Percentiles rank a stretch among this genome's conserved stretches.
Evolutionary conservation across 2,113 vertebrate genomes (phyloP).

Genomic region (Tragelaphus buxtoni): DNA sequence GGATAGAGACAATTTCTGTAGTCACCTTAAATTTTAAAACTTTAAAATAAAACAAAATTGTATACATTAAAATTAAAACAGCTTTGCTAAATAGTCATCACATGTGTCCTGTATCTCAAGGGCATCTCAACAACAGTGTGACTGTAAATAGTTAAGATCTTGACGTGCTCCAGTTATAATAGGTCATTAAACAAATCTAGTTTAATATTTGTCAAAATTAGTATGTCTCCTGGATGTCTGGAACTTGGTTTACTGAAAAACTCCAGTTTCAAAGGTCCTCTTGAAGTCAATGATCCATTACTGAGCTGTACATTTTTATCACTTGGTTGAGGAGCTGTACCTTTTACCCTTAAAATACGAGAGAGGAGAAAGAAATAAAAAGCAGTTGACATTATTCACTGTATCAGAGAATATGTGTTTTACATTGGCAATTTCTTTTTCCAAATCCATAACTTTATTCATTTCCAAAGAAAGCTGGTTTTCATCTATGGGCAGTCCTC

Average conservation of each 20-base stretch:
- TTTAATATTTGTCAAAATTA: not conserved
- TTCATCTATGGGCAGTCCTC: slow-evolving; percentile 78
- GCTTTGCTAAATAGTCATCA: not conserved
- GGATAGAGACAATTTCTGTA: not conserved
- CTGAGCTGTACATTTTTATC: not conserved
- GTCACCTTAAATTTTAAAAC: not conserved
- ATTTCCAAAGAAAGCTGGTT: slow-evolving; percentile 82
- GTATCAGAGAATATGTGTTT: slow-evolving; percentile 69
- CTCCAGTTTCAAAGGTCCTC: slow-evolving; percentile 29
- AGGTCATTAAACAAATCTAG: not conserved
- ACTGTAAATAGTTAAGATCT: not conserved
- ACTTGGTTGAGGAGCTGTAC: not conserved
- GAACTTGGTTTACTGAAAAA: not conserved
- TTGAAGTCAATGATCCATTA: slow-evolving; percentile 2
- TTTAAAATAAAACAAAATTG: not conserved
- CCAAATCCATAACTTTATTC: slow-evolving; percentile 87
- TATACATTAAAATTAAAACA: not conserved
- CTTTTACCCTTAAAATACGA: slow-evolving; percentile 20
- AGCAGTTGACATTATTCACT: slow-evolving; percentile 29
- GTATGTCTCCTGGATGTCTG: not conserved
- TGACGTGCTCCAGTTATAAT: not conserved
- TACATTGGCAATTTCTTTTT: slow-evolving; percentile 94
- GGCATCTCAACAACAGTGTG: not conserved
- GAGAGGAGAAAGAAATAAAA: not conserved
- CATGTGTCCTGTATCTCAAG: not conserved